phyloP scores from a whole-genome alignment of 2,888 invertebrate species.

The Drosophila diplacantha region DNA sequence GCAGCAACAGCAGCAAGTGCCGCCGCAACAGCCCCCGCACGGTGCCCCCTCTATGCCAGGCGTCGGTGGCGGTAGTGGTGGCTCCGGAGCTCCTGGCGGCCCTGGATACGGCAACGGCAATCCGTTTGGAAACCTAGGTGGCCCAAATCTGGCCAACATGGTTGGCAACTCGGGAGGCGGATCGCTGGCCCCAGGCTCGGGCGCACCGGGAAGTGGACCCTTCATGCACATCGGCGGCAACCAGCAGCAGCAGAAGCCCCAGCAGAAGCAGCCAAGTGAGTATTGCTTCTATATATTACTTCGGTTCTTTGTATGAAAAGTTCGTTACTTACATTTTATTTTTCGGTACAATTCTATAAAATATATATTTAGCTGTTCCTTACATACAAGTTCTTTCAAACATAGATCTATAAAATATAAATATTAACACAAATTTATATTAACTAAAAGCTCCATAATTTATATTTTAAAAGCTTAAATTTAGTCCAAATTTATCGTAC shows the following conservation, averaged over 20 bases:
- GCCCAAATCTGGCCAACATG: constrained; percentile 71
- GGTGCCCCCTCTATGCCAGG: constrained; percentile 66
- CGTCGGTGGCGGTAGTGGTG: constrained; percentile 58
- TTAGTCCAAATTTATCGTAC: not conserved
- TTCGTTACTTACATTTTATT: too few species aligned
- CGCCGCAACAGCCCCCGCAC: constrained; percentile 50
- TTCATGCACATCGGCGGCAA: constrained; percentile 73
- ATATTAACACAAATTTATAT: too few species aligned
- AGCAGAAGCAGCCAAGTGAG: constrained; percentile 83
- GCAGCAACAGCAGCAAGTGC: constrained; percentile 55
- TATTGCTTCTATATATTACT: constrained; percentile 51
- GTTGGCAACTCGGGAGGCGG: constrained; percentile 68
- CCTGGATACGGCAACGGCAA: constrained; percentile 73
- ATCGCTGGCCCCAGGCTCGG: constrained; percentile 75
- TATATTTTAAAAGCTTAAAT: not conserved
- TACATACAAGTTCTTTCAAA: too few species aligned
- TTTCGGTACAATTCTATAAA: too few species aligned
- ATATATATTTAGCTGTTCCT: too few species aligned
- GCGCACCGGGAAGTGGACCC: constrained; percentile 72
- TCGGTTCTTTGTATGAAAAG: not conserved
- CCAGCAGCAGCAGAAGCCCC: constrained; percentile 77
- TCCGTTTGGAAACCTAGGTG: constrained; percentile 77
- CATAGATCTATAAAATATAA: too few species aligned
- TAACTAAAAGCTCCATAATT: not conserved
- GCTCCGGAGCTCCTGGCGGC: constrained; percentile 75